phyloP scores from a whole-genome alignment of 2,888 invertebrate genomes.

The Agrenia bidenticulata region DNA sequence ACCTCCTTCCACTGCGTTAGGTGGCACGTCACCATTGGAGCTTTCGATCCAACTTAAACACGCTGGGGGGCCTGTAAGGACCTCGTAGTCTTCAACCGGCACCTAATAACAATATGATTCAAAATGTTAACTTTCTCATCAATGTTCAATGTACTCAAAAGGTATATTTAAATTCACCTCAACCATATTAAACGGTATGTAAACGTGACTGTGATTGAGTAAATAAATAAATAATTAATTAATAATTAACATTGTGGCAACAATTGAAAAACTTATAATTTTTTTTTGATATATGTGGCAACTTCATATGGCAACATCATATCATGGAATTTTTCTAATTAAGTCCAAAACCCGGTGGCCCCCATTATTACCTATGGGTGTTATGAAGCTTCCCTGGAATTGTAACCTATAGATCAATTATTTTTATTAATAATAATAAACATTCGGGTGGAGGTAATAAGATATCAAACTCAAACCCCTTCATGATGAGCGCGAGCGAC shows the following conservation, averaged over 20 bases:
- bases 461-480: conserved; percentile 23
- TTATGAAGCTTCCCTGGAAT: neutral
- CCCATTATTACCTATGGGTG: too few relatives aligned
- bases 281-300: too few relatives aligned
- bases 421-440: too few relatives aligned
- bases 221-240: conserved; percentile 9
- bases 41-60: conserved; percentile 38
- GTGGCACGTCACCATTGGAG: conserved; percentile 25
- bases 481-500: conserved; percentile 40
- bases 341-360: too few relatives aligned
- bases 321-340: too few relatives aligned
- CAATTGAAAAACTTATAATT: too few relatives aligned
- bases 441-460: too few relatives aligned
- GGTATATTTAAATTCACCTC: conserved; percentile 19
- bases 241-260: too few relatives aligned
- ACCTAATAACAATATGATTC: conserved; percentile 16
- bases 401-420: neutral
- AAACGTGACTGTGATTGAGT: conserved; percentile 31
- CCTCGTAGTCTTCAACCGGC: conserved; percentile 26
- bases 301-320: too few relatives aligned
- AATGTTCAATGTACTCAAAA: neutral
- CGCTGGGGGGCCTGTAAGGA: conserved; percentile 36
- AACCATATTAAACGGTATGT: conserved; percentile 36
- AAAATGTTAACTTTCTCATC: neutral
- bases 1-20: conserved; percentile 38